These are phyloP conservation scores for Solenodon paradoxus DNA, from an alignment of 2,113 vertebrate genomes.

Conservation along the genomic window DNA sequence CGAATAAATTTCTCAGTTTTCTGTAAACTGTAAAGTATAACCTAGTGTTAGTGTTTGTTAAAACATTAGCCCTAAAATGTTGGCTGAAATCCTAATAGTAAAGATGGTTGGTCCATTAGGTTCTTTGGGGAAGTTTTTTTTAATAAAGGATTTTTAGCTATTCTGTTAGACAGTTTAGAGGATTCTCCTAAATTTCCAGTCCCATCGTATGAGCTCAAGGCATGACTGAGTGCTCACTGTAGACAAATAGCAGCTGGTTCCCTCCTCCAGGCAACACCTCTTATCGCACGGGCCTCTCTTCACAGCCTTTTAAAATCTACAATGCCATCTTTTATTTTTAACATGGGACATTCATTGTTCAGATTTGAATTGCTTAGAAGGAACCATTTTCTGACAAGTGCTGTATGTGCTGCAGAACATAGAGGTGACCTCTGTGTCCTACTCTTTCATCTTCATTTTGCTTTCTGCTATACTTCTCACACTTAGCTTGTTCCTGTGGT, in stretches of 20 bases:
- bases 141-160: background rate
- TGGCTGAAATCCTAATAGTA: constrained; percentile 31
- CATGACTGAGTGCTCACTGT: background rate
- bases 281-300: constrained; percentile 39
- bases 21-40: background rate
- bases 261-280: background rate
- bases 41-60: constrained; percentile 33
- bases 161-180: background rate
- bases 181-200: background rate
- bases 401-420: background rate
- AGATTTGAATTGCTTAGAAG: constrained; percentile 27
- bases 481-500: background rate
- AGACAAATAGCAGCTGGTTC: constrained; percentile 2
- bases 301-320: constrained; percentile 29
- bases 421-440: background rate
- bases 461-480: background rate
- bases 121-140: constrained; percentile 13
- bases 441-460: constrained; percentile 5
- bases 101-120: background rate
- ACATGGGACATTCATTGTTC: background rate
- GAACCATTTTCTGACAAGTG: background rate
- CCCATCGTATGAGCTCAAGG: background rate
- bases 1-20: constrained; percentile 30
- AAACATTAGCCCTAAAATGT: background rate
- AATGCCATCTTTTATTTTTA: constrained; percentile 56